These are phyloP conservation scores for Drosophila pandora DNA, from an alignment of 1,140 invertebrate genomes.

Conservation along the genomic window DNA sequence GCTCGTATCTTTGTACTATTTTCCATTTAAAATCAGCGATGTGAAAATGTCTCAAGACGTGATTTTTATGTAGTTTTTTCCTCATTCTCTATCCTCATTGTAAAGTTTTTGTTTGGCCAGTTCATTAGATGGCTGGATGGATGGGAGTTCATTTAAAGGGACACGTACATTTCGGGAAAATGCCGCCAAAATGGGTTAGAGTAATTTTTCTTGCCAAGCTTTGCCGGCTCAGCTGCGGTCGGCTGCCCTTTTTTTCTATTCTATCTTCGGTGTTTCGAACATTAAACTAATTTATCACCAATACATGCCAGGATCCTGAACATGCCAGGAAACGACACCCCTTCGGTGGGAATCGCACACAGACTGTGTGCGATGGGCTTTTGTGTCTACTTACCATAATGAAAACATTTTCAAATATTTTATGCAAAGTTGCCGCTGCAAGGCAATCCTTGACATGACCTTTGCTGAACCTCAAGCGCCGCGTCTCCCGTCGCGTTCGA, in stretches of 20 bases:
- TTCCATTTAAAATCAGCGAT: constrained; percentile 64
- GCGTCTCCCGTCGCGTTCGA: constrained; percentile 55
- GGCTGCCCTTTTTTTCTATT: constrained; percentile 44
- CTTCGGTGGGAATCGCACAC: constrained; percentile 51
- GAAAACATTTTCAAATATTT: constrained; percentile 83
- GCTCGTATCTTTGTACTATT: not conserved
- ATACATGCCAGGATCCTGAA: constrained; percentile 61
- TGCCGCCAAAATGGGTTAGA: constrained; percentile 56
- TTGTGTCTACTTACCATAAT: constrained; percentile 80
- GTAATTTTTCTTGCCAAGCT: constrained; percentile 42
- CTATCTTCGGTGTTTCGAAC: constrained; percentile 38
- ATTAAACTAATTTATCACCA: constrained; percentile 83
- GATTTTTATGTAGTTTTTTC: constrained; percentile 44
- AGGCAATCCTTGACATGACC: constrained; percentile 67
- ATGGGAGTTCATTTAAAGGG: constrained; percentile 37
- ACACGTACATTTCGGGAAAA: constrained; percentile 55
- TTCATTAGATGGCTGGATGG: constrained; percentile 61
- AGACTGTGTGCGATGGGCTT: constrained; percentile 52
- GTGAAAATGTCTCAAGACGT: constrained; percentile 70
- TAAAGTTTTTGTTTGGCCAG: constrained; percentile 63
- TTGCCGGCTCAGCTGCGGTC: constrained; percentile 65
- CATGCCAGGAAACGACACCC: constrained; percentile 47
- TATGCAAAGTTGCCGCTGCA: constrained; percentile 71
- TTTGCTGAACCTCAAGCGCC: constrained; percentile 57
- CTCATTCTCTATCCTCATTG: constrained; percentile 29